Evolutionary conservation across 2,113 vertebrate genomes (phyloP).

Genomic region (Amazona vittata): DNA sequence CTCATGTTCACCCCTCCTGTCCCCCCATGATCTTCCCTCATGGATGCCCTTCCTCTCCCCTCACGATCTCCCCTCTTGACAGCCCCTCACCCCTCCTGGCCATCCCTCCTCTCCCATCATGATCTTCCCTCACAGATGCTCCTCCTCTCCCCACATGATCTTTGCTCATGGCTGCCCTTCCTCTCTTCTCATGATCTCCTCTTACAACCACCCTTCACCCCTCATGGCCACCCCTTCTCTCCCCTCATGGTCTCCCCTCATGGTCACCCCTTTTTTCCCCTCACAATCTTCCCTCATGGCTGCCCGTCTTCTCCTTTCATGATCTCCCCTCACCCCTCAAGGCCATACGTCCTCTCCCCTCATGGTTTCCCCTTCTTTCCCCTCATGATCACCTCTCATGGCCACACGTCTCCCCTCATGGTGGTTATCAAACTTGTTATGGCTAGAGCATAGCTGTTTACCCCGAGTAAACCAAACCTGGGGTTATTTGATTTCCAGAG

Average conservation of each 20-base stretch:
- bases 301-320: neutral
- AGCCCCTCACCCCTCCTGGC: no score
- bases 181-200: neutral
- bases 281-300: neutral
- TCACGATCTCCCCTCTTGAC: neutral
- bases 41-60: neutral
- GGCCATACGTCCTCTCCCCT: neutral
- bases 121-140: no score
- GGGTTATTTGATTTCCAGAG: neutral
- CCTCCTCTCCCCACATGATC: no score
- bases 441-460: neutral
- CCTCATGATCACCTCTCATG: neutral
- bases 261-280: neutral
- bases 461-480: neutral
- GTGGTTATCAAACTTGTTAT: constrained; percentile 43
- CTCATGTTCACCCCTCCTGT: neutral
- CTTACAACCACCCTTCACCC: neutral
- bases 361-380: neutral
- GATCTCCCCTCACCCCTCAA: neutral
- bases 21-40: no score
- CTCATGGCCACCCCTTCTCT: neutral
- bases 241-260: neutral
- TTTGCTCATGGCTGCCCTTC: no score
- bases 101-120: no score
- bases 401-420: neutral